Evolutionary conservation across 1,140 invertebrate species (phyloP), one percentile per base, ranked within the genome.

Genomic region (Eupristina koningsbergeri): DNA sequence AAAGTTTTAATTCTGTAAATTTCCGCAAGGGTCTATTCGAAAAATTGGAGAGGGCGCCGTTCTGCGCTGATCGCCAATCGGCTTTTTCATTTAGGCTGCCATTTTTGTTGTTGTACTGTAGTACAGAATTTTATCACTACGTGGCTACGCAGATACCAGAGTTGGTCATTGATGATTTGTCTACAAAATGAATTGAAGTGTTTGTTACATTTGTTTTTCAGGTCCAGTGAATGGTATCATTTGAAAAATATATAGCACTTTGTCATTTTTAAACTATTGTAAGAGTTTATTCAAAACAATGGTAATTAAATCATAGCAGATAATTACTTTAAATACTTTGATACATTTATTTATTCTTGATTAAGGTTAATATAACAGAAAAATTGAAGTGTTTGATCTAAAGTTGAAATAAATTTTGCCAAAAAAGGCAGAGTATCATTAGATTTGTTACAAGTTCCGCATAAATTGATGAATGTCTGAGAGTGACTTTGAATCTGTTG

Each of bases 401-500:
- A 19, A n/a, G 3, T 58, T 5, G 9, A 8, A 41, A 19, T 26
- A 74, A 34, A 6, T 50, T 45, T 50, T 81, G 71, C 71, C 80
- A 75, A 36, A 61, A 58, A 26, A 64, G 67, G 61, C 73, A 76
- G 81, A 47, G 76, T 53, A 36, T 50, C 29, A 41, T 67, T 67
- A 0, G 0, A 76, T 39, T 69, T 76, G 81, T 67, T 76, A 22
- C 26, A 82, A 80, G 53, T 34, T 58, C 5, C 34, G 58, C 58
- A 76, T 15, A 63, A 73, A 36, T 91, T 90, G 77, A 91, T 92
- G 91, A 92, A 93, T 93, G 92, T 92, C 92, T 92, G 92, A 92
- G 86, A 93, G 91, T 91, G 91, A 92, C 80, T 90, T 88, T 87
- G 92, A 93, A 85, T 91, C 89, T 89, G 93, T 93, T 87, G 94